Percentiles rank a stretch among this genome's conserved stretches.
These are phyloP conservation scores for Drosophila mojavensis DNA, from an alignment of 1,140 invertebrate genomes.

Conservation along the genomic window DNA sequence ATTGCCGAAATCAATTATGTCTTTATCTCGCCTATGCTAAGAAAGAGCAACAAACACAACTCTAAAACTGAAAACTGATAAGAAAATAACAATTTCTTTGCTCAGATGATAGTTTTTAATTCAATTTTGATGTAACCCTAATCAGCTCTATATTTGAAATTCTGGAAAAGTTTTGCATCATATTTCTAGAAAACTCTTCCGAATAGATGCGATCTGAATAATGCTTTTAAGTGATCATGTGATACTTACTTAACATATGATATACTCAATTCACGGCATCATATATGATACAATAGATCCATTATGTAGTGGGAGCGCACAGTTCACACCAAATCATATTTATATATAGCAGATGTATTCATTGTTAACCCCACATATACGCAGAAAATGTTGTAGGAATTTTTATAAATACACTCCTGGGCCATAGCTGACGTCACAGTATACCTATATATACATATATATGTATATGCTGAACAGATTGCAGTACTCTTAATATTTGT, in stretches of 20 bases:
- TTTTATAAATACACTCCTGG: constrained; percentile 22
- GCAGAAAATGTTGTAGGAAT: neutral
- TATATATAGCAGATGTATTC: neutral
- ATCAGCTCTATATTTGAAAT: constrained; percentile 17
- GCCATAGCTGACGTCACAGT: constrained; percentile 29
- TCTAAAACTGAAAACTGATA: neutral
- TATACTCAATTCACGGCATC: constrained; percentile 23
- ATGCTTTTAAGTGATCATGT: constrained; percentile 17
- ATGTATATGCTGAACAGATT: constrained; percentile 7
- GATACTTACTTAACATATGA: constrained; percentile 18
- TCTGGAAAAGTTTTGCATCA: neutral
- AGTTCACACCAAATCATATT: constrained; percentile 10
- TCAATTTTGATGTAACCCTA: neutral
- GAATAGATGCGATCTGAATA: neutral
- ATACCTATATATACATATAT: neutral
- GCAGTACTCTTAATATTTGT: constrained; percentile 22
- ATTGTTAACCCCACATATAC: constrained; percentile 12
- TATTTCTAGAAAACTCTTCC: constrained; percentile 13
- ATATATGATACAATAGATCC: constrained; percentile 30
- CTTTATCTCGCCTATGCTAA: constrained; percentile 10
- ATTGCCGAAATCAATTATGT: constrained; percentile 23
- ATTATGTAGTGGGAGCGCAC: constrained; percentile 26
- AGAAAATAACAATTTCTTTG: neutral
- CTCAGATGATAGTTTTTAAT: constrained; percentile 21
- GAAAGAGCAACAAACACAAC: neutral